Evolutionary conservation across 2,113 vertebrate genomes (phyloP).

Genomic region (Dascyllus trimaculatus): DNA sequence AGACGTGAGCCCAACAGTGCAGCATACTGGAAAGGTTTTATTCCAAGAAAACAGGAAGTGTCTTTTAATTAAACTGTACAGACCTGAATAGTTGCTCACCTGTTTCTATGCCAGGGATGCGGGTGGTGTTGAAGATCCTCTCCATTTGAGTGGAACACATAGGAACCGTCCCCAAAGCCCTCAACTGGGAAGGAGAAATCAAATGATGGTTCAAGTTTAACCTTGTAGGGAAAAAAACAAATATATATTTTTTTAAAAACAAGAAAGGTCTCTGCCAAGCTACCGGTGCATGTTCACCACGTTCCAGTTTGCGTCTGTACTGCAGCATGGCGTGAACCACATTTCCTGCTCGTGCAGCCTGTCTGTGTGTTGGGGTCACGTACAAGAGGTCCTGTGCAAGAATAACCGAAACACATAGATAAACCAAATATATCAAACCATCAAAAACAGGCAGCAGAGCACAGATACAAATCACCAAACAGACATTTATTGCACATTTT

Average conservation of each 20-base stretch:
- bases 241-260: not conserved
- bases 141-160: slow-evolving; percentile 96
- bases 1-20: not conserved
- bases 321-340: slow-evolving; percentile 90
- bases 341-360: slow-evolving; percentile 92
- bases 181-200: slow-evolving; percentile 80
- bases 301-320: slow-evolving; percentile 93
- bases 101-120: slow-evolving; percentile 91
- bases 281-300: slow-evolving; percentile 91
- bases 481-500: not conserved
- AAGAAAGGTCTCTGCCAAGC: fast-evolving
- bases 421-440: slow-evolving; percentile 14
- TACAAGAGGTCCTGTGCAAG: slow-evolving; percentile 88
- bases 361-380: slow-evolving; percentile 84
- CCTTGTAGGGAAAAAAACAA: not conserved
- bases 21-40: not conserved
- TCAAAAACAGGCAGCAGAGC: not conserved
- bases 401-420: slow-evolving; percentile 8
- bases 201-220: not conserved
- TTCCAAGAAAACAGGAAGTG: not conserved
- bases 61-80: not conserved
- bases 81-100: slow-evolving; percentile 77
- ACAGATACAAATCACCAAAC: not conserved
- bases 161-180: slow-evolving; percentile 91
- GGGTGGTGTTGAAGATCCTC: slow-evolving; percentile 96